These are phyloP conservation scores for Trypoxylus dichotomus DNA, from an alignment of 1,140 invertebrate genomes.

Conservation along the genomic window DNA sequence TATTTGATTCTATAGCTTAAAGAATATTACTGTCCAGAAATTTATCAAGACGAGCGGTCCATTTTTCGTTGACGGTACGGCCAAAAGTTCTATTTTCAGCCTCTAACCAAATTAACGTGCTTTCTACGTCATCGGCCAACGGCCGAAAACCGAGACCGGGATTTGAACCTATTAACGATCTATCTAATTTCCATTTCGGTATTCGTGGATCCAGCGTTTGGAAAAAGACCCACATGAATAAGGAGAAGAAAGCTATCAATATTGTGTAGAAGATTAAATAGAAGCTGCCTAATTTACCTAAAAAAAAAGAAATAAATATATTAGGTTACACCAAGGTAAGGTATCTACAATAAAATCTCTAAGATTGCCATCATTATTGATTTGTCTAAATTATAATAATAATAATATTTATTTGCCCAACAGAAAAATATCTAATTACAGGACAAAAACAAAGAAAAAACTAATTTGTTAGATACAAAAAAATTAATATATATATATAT, in stretches of 20 bases:
- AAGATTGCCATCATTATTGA: too few species aligned
- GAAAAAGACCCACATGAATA: conserved; percentile 90
- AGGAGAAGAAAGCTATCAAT: conserved; percentile 82
- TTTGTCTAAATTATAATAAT: too few species aligned
- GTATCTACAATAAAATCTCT: too few species aligned
- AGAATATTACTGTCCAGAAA: conserved; percentile 69
- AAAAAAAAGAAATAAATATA: conserved; percentile 42
- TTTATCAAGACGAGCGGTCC: conserved; percentile 72
- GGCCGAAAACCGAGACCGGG: conserved; percentile 93
- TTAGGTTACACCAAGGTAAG: too few species aligned
- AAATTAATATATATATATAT: too few species aligned
- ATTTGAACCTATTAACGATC: conserved; percentile 87
- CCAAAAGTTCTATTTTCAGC: conserved; percentile 66
- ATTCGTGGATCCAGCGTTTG: conserved; percentile 85
- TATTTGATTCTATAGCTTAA: conserved; percentile 42
- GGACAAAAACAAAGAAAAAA: too few species aligned
- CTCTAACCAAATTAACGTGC: conserved; percentile 92
- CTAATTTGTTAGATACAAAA: too few species aligned
- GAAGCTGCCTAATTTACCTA: conserved; percentile 89
- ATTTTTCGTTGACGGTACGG: conserved; percentile 77
- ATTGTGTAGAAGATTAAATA: conserved; percentile 89
- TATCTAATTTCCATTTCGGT: conserved; percentile 80
- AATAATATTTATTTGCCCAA: too few species aligned
- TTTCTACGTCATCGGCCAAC: conserved; percentile 87
- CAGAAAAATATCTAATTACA: too few species aligned